A percentile compares a stretch with the other conserved stretches of the same genome.
These are phyloP conservation scores for Eulemur rubriventer DNA, from an alignment of 2,797 vertebrate genomes.

Conservation along the genomic window DNA sequence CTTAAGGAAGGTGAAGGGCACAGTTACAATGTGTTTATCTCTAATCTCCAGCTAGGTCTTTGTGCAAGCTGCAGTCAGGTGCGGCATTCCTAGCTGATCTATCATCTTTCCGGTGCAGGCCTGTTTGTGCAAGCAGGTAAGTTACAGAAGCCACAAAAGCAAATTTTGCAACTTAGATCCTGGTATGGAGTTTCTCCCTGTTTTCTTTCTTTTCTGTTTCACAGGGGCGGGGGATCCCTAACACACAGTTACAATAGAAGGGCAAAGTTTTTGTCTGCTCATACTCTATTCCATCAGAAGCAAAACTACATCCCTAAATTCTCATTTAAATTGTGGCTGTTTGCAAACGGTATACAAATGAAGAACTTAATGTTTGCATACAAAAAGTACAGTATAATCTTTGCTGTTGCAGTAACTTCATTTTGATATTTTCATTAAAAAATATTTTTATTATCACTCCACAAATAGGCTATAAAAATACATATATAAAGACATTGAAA, in stretches of 20 bases:
- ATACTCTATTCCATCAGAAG: not conserved
- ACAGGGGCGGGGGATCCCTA: too few relatives aligned
- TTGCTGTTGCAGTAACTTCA: not conserved
- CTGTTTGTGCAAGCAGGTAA: too few relatives aligned
- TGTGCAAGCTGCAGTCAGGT: too few relatives aligned
- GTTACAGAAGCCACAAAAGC: too few relatives aligned
- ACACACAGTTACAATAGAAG: not conserved
- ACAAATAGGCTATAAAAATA: conserved; percentile 27
- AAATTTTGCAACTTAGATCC: too few relatives aligned
- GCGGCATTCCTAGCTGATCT: too few relatives aligned
- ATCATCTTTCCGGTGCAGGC: too few relatives aligned
- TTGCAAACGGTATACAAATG: not conserved
- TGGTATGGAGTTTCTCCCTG: too few relatives aligned
- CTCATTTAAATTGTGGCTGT: not conserved
- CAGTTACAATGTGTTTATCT: too few relatives aligned
- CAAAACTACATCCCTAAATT: not conserved
- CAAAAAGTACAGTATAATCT: not conserved
- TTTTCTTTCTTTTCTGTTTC: too few relatives aligned
- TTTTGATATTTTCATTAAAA: conserved; percentile 14
- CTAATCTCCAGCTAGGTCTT: too few relatives aligned
- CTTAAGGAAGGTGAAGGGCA: too few relatives aligned
- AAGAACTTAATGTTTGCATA: not conserved
- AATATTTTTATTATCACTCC: conserved; percentile 39
- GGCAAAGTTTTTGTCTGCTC: not conserved
- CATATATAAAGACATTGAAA: not conserved